These are phyloP conservation scores for Pagrus major DNA, from an alignment of 2,113 vertebrate species.

Conservation along the genomic window DNA sequence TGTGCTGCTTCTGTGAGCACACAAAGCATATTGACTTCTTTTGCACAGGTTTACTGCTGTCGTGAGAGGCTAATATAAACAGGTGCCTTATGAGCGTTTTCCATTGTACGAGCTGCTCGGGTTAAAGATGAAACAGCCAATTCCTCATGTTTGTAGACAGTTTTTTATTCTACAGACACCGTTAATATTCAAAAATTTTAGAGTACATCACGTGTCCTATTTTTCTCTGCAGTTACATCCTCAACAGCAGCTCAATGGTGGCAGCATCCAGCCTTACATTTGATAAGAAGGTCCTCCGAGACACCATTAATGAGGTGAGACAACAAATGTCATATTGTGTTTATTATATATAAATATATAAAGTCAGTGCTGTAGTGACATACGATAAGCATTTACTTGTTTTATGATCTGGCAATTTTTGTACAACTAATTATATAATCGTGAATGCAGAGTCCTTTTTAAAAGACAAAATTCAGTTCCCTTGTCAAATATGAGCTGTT, in stretches of 20 bases:
- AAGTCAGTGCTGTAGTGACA: background rate
- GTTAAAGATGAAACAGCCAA: background rate
- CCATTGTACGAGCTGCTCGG: background rate
- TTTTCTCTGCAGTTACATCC: slow-evolving; percentile 84
- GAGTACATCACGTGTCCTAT: background rate
- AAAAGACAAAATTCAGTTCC: background rate
- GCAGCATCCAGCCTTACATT: slow-evolving; percentile 85
- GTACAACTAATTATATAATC: background rate
- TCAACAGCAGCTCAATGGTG: slow-evolving; percentile 81
- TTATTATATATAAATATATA: no score
- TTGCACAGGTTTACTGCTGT: slow-evolving; percentile 22
- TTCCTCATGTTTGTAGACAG: background rate
- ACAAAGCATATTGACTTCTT: slow-evolving; percentile 24
- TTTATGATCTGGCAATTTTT: background rate
- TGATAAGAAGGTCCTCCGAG: slow-evolving; percentile 71
- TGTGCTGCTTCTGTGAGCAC: background rate
- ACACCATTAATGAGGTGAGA: slow-evolving; percentile 73
- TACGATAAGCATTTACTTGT: background rate
- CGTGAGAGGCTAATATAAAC: slow-evolving; percentile 28
- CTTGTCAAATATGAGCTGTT: background rate
- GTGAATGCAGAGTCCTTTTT: background rate
- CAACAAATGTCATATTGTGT: background rate
- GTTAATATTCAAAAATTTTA: background rate
- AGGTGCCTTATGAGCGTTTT: background rate
- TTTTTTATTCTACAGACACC: background rate